Base-by-base conservation (phyloP, 2,113 vertebrate genomes). In the Phylloscopus trochilus region DNA sequence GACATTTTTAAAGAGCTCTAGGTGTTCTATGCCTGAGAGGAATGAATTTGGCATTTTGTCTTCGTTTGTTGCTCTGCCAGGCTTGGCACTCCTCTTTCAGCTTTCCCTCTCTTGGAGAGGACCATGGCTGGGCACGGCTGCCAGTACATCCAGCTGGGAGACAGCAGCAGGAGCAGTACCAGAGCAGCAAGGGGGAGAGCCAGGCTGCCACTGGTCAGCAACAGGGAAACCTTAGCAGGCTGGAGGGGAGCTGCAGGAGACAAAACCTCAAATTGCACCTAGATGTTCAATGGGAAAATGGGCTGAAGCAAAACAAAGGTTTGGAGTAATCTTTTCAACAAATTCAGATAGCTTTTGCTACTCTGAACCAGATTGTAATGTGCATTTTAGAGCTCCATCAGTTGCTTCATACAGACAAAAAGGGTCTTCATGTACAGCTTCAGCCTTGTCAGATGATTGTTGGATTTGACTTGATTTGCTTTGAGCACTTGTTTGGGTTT, bases 1-100 rank as follows among this genome's bases (percentile, higher is more conserved):
- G n/a, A 41, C 15, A 51, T 59, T 30, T 39, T 3, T 28, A 49
- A 83, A 31, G 64, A 62, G 44, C 0, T 0, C 51, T 74, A 47
- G 27, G 19, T 58, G 41, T 73, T 83, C 51, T 51, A 11, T 0
- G 2, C 41, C 49, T 62, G 51, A 87, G 37, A 69, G 13, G 19
- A 89, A 27, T 49, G 11, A 75, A 27, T 66, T 37, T 44, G 55
- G 59, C 39, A 67, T 75, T 59, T 72, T 63, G 8, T 23, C 28
- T n/a, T 72, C 3, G 2, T 43, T 58, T 83, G 27, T 55, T 59
- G 33, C 44, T 72, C 23, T 91, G 83, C 63, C 79, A 90, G 58
- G 53, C 58, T 59, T 75, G 83, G 62, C 58, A 79, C 27, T 78
- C 16, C 16, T 68, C 35, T 52, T 73, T 67, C 81, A 92, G 51